Evolutionary conservation across 1,140 invertebrate genomes (phyloP).

Genomic region (Aleiodes sp.): DNA sequence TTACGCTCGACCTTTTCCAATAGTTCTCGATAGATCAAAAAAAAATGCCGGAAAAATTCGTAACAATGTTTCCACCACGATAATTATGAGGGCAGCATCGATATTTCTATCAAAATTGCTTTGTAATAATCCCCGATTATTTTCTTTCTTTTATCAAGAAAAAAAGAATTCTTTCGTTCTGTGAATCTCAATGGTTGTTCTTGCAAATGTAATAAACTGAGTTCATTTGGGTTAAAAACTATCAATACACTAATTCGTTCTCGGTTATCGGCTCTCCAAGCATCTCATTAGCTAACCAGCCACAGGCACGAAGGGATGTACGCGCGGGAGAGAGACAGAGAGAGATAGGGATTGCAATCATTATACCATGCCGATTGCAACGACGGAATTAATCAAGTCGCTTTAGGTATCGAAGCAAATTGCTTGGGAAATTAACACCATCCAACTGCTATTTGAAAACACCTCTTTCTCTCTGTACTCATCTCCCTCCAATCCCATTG

Average conservation of each 20-base stretch:
- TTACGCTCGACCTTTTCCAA: slow-evolving; percentile 8
- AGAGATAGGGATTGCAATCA: background rate
- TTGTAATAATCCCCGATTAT: too few relatives aligned
- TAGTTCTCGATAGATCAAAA: background rate
- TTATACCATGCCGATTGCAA: background rate
- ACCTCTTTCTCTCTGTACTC: background rate
- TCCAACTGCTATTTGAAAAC: background rate
- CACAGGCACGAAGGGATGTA: background rate
- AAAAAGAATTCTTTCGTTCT: too few relatives aligned
- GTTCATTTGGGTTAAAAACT: background rate
- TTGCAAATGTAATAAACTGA: background rate
- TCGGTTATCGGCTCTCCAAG: background rate
- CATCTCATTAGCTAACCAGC: slow-evolving; percentile 5
- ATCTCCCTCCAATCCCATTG: background rate
- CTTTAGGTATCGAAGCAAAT: slow-evolving; percentile 8
- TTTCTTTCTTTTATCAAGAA: too few relatives aligned
- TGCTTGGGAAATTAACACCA: background rate
- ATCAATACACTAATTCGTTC: background rate
- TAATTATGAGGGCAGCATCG: too few relatives aligned
- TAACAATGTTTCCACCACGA: background rate
- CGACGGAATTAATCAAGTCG: slow-evolving; percentile 2
- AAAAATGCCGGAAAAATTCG: too few relatives aligned
- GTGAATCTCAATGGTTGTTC: too few relatives aligned
- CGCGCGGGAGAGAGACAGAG: background rate
- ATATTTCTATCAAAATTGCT: too few relatives aligned